Conservation (phyloP, 2,797 vertebrate genomes). For the Uromys caudimaculatus region DNA sequence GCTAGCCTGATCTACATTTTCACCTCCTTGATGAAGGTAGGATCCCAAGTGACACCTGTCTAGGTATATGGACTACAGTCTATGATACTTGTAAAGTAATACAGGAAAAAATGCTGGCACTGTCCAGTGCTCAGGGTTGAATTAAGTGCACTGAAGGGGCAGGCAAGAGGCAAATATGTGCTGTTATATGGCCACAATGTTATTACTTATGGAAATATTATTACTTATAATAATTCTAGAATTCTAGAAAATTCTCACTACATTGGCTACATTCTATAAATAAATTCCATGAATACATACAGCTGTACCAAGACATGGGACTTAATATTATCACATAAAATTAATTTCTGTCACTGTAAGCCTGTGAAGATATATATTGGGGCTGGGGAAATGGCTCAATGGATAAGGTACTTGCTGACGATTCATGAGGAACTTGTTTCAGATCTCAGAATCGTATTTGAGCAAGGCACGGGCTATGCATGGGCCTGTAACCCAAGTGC, state of each 20-base stretch:
- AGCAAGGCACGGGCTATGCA: background rate
- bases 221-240: background rate
- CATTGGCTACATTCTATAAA: background rate
- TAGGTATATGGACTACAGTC: fast-evolving
- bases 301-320: background rate
- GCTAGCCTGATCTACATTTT: background rate
- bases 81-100: background rate
- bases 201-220: background rate
- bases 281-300: background rate
- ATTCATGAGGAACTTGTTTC: too few relatives aligned
- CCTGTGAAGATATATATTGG: too few relatives aligned
- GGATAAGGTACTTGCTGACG: background rate
- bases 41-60: fast-evolving
- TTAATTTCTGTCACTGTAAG: background rate
- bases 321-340: background rate
- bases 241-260: background rate
- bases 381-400: background rate
- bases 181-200: fast-evolving
- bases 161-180: too few relatives aligned
- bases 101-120: fast-evolving
- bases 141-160: too few relatives aligned
- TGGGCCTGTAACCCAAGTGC: background rate
- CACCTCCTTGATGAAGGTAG: background rate
- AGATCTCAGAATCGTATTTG: background rate
- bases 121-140: fast-evolving